Base-by-base conservation (phyloP, 2,888 invertebrate genomes). In the Nymphalis c-album region DNA sequence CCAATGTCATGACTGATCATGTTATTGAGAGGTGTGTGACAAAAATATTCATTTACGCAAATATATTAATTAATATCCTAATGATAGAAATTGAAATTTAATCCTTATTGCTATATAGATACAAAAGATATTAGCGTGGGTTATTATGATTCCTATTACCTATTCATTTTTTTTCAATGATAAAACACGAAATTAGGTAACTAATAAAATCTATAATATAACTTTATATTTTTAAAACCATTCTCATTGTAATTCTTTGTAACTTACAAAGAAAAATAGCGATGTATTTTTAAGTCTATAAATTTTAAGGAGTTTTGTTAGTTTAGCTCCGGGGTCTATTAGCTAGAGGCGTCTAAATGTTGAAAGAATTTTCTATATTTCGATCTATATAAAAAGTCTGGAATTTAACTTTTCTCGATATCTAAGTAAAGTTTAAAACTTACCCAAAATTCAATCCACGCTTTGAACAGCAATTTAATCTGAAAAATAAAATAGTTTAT, bases 361-460 rank as follows among this genome's bases (percentile, higher is more conserved):
- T 31, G 6, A 55, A n/a, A 55, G 13, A 31, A 26, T 31, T 17
- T 31, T 55, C 13, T 55, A 31, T 55, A 31, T 55, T 31, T 31
- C 53, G 5, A 7, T n/a, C 7, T 31, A 8, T 26, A 55, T 8
- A 16, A 55, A 31, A 55, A 55, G 26, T 16, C 7, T 17, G 40
- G 4, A 18, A 50, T 31, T 7, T 16, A 31, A 55, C 17, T 55
- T 7, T 48, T 13, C 31, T 7, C 18, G 1, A 26, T 60, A 22
- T 17, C 20, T 7, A 17, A n/a, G n/a, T 8, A 17, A 7, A 26
- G 7, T 26, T 31, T 31, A 48, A 16, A 60, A 70, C 71, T 61
- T 68, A 74, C 74, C 67, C 53, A 26, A 67, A 55, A 62, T 18
- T 63, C 13, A 70, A 57, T 59, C 59, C 65, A 57, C 60, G 66